Conservation (phyloP, 2,113 vertebrate species). For the Axis porcinus region DNA sequence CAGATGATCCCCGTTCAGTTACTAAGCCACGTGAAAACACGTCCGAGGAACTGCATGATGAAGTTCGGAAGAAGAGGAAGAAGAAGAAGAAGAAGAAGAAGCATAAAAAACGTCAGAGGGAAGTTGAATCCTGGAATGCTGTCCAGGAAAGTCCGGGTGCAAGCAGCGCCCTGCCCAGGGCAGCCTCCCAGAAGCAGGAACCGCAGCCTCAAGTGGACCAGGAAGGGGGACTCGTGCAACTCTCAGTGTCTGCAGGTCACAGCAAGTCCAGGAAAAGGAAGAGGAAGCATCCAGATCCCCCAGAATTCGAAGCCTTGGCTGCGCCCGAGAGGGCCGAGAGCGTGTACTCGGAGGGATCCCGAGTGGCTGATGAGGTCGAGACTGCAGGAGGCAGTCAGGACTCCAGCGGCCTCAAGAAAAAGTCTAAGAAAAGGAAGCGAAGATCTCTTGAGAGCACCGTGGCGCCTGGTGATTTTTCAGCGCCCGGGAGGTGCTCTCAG, state of each 20-base stretch:
- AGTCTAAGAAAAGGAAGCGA: background rate
- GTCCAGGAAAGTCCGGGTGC: fast-evolving
- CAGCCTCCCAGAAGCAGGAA: fast-evolving
- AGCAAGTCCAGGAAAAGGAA: background rate
- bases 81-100: background rate
- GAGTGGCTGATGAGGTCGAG: fast-evolving
- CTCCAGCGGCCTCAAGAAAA: fast-evolving
- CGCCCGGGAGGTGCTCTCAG: fast-evolving
- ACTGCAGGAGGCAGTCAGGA: fast-evolving
- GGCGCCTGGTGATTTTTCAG: fast-evolving
- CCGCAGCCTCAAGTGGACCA: background rate
- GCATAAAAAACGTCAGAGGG: background rate
- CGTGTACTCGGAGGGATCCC: fast-evolving
- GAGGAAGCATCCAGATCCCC: fast-evolving
- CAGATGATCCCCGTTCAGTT: fast-evolving
- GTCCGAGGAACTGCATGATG: fast-evolving
- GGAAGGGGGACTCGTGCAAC: fast-evolving
- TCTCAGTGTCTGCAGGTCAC: fast-evolving
- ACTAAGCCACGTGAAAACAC: fast-evolving
- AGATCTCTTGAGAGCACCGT: fast-evolving
- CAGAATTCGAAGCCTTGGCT: background rate
- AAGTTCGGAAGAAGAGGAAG: background rate
- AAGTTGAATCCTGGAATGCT: fast-evolving
- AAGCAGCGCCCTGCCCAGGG: fast-evolving
- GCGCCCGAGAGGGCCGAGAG: fast-evolving